Evolutionary conservation across 2,797 vertebrate species (phyloP).

Genomic region (Acrossocheilus fasciatus): DNA sequence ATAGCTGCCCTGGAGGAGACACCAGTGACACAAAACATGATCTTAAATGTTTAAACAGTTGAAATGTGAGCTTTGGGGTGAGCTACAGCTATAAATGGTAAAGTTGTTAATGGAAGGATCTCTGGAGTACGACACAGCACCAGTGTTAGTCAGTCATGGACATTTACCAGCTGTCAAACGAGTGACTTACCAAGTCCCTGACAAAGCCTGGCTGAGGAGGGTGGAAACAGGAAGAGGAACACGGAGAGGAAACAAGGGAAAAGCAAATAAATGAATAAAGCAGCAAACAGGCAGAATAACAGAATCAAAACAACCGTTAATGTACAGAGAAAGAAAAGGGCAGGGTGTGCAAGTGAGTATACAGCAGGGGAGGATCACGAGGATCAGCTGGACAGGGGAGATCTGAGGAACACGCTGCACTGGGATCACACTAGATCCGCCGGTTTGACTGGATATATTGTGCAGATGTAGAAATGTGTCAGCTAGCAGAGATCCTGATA

Average conservation of each 20-base stretch:
- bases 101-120: slow-evolving; percentile 36
- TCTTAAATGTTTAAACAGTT: not conserved
- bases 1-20: slow-evolving; percentile 11
- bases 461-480: not conserved
- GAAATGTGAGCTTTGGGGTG: not conserved
- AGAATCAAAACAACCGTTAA: slow-evolving; percentile 60
- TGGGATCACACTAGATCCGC: not conserved
- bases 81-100: not conserved
- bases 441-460: too few species aligned
- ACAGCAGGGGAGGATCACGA: slow-evolving; percentile 61
- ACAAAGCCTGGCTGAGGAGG: slow-evolving; percentile 96
- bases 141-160: slow-evolving; percentile 44
- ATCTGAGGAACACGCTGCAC: slow-evolving; percentile 47
- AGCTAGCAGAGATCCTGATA: not conserved
- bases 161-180: slow-evolving; percentile 63
- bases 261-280: slow-evolving; percentile 71
- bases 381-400: slow-evolving; percentile 65
- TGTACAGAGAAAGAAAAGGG: slow-evolving; percentile 22
- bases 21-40: slow-evolving; percentile 23
- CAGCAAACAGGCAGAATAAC: slow-evolving; percentile 58
- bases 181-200: slow-evolving; percentile 98
- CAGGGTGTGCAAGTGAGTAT: not conserved
- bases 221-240: slow-evolving; percentile 77
- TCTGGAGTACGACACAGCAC: slow-evolving; percentile 7
- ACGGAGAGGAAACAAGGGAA: slow-evolving; percentile 80